phyloP scores from a whole-genome alignment of 2,113 vertebrate species.

The Rhinolophus sinicus region DNA sequence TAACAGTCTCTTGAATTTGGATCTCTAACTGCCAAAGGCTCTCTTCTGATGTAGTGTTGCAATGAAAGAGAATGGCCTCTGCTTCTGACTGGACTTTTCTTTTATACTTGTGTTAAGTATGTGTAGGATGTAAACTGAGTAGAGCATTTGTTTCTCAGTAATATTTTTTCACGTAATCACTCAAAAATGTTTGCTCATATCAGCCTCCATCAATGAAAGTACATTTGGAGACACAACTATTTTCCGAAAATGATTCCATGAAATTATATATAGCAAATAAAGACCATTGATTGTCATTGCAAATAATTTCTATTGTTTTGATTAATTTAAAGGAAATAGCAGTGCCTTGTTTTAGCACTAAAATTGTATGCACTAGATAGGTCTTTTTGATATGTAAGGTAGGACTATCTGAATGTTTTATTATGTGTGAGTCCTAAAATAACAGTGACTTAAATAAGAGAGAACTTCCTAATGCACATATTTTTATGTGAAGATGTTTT shows the following conservation, averaged over 20 bases:
- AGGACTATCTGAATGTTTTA: neutral
- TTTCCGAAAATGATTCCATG: slow-evolving; percentile 86
- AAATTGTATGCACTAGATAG: neutral
- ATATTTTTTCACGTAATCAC: slow-evolving; percentile 4
- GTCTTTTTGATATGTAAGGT: neutral
- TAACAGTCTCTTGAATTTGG: slow-evolving; percentile 18
- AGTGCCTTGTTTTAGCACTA: neutral
- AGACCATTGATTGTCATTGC: slow-evolving; percentile 84
- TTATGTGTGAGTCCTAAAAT: neutral
- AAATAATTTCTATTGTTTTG: slow-evolving; percentile 71
- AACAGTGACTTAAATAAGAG: neutral
- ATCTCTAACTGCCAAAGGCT: slow-evolving; percentile 51
- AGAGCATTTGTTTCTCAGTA: slow-evolving; percentile 4
- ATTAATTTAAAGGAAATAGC: slow-evolving; percentile 42
- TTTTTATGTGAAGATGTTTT: no score
- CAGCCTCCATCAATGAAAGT: slow-evolving; percentile 75
- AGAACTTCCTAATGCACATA: neutral
- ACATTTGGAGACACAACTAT: slow-evolving; percentile 80
- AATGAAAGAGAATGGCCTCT: neutral
- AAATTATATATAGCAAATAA: slow-evolving; percentile 86
- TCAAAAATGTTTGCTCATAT: slow-evolving; percentile 76
- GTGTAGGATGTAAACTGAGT: slow-evolving; percentile 2
- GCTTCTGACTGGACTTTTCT: neutral
- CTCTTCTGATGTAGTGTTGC: neutral
- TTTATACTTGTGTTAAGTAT: slow-evolving; percentile 22